Base-by-base conservation (phyloP, 2,888 invertebrate genomes). In the Pecten maximus region DNA sequence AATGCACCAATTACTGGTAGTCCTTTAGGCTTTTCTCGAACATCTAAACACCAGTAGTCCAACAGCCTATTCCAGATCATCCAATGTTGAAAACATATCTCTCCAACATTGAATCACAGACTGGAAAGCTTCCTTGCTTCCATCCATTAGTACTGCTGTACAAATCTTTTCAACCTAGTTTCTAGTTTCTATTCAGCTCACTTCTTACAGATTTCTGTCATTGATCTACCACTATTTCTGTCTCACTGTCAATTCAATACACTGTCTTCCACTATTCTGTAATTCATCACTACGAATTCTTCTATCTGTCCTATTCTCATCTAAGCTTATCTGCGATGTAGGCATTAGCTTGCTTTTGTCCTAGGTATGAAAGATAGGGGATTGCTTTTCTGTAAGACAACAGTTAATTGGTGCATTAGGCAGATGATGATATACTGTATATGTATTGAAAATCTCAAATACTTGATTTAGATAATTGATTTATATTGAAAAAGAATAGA, bases 1-100 rank as follows among this genome's bases (percentile, higher is more conserved):
- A 74, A 74, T 74, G 74, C 74, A 74, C 74, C 74, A 74, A 74
- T 74, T 74, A 74, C 74, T 74, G 74, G 35, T 74, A 74, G 74
- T 28, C 74, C 74, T 74, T 0, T 28, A 74, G 74, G 28, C 74
- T 74, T 74, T 19, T 48, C 48, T 48, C 60, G 23, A 60, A n/a
- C 60, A n/a, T 60, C 1, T 6, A n/a, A 60, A n/a, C 60, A 23
- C 60, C n/a, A 16, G 48, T 48, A 48, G 48, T 48, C 15, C 60
- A 6, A 60, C 23, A 60, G 60, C 19, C 60, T 60, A 23, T 23
- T 60, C n/a, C 3, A 44, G 44, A 44, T 44, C 44, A 6, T 44
- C 6, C 44, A 6, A 12, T 44, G 12, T 44, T 12, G 12, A 44
- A 44, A 6, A 44, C 12, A 6, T n/a, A 23, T 19, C 60, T 60